Percentiles rank a stretch among this genome's conserved stretches.
Conservation (phyloP, 2,797 vertebrate species). For the Lepidocolaptes lacrymiger region DNA sequence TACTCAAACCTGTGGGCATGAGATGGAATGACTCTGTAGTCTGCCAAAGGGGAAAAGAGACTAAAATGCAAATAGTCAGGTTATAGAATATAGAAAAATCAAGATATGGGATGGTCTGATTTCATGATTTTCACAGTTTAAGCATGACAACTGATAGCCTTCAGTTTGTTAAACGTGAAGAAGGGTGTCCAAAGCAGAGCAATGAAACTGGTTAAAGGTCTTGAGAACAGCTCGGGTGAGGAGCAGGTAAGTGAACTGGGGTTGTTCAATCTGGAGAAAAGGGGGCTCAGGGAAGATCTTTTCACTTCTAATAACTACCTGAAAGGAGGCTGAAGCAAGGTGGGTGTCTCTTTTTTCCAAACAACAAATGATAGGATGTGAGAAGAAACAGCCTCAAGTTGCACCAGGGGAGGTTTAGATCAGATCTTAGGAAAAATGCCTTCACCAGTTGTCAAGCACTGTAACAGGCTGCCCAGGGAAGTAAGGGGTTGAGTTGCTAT, state of each 20-base stretch:
- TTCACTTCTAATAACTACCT: background rate
- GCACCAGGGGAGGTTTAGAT: background rate
- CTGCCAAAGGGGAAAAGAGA: background rate
- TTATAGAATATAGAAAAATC: background rate
- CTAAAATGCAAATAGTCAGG: background rate
- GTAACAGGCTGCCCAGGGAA: background rate
- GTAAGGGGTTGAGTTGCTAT: background rate
- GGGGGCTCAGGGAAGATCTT: background rate
- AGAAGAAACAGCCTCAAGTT: background rate
- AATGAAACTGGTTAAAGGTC: background rate
- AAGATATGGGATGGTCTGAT: background rate
- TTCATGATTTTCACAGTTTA: background rate
- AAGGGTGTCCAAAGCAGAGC: background rate
- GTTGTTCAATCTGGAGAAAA: background rate
- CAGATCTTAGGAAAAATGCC: background rate
- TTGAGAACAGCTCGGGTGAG: background rate
- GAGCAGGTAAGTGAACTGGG: rapidly evolving
- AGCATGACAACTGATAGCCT: background rate
- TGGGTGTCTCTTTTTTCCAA: background rate
- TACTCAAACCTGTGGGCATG: background rate
- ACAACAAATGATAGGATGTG: background rate
- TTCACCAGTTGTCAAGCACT: background rate
- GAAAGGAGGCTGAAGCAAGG: background rate
- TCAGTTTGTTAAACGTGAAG: background rate
- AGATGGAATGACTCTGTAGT: background rate